Conservation (phyloP, 2,113 vertebrate genomes). For the Nyctereutes procyonoides region DNA sequence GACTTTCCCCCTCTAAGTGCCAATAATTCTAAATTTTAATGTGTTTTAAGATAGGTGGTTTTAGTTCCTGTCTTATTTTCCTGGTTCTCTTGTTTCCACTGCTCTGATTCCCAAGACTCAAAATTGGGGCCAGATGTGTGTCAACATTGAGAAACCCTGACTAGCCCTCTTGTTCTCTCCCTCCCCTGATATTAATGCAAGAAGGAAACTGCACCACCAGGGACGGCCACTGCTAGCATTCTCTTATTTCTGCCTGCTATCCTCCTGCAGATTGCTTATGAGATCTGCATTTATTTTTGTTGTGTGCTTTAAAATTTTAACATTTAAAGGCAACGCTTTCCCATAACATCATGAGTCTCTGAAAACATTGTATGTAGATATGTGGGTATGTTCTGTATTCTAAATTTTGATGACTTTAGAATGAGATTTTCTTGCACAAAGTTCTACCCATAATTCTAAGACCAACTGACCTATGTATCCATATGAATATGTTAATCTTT, state of each 20-base stretch:
- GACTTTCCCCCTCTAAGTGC: constrained; percentile 12
- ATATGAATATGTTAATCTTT: background rate
- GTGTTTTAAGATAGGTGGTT: constrained; percentile 56
- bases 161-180: constrained; percentile 60
- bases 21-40: constrained; percentile 46
- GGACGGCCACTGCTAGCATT: background rate
- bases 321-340: background rate
- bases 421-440: background rate
- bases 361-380: background rate
- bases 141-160: constrained; percentile 29
- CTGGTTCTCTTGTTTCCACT: constrained; percentile 4
- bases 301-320: background rate
- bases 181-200: background rate
- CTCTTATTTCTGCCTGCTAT: background rate
- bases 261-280: background rate
- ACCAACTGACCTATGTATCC: background rate
- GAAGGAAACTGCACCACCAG: background rate
- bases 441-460: background rate
- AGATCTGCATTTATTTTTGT: background rate
- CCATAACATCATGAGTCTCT: background rate
- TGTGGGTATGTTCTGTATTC: background rate
- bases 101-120: constrained; percentile 54
- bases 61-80: constrained; percentile 52
- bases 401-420: constrained; percentile 16
- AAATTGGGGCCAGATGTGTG: constrained; percentile 79